A percentile compares a stretch with the other conserved stretches of the same genome.
These are phyloP conservation scores for Chloropsis hardwickii DNA, from an alignment of 2,113 vertebrate species.

Conservation along the genomic window DNA sequence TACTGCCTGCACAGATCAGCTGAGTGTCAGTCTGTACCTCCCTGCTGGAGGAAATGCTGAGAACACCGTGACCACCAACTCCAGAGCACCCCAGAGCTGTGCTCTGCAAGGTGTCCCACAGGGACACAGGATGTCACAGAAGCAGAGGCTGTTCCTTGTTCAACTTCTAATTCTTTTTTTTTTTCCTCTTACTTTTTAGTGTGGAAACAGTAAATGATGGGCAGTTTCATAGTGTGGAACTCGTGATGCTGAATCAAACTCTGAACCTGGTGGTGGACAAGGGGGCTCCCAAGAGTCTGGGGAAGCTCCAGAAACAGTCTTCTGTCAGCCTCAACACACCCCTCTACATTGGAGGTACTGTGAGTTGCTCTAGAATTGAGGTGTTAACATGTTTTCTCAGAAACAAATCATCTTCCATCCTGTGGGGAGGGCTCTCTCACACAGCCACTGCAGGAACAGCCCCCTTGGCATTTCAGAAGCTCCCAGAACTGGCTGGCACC, in stretches of 20 bases:
- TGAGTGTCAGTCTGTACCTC: not conserved
- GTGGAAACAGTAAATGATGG: slow-evolving; percentile 96
- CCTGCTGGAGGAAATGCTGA: not conserved
- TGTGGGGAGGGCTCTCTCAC: not conserved
- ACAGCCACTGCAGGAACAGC: not conserved
- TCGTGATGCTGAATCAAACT: slow-evolving; percentile 92
- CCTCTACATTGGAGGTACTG: slow-evolving; percentile 92
- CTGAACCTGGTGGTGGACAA: slow-evolving; percentile 95
- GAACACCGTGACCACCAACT: rapidly evolving
- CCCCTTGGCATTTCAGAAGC: not conserved
- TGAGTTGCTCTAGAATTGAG: not conserved
- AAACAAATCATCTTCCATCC: not conserved
- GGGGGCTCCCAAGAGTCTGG: slow-evolving; percentile 90
- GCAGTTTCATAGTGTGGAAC: slow-evolving; percentile 91
- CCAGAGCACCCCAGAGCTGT: not conserved
- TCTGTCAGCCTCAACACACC: slow-evolving; percentile 86
- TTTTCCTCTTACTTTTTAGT: slow-evolving; percentile 63
- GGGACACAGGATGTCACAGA: not conserved
- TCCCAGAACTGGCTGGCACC: not conserved
- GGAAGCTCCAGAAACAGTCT: slow-evolving; percentile 90
- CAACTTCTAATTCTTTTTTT: not conserved
- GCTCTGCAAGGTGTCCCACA: not conserved
- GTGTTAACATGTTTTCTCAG: not conserved
- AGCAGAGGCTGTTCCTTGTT: not conserved
- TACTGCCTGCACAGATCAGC: not conserved